Conservation (phyloP, 2,113 vertebrate species). For the Ginglymostoma cirratum region DNA sequence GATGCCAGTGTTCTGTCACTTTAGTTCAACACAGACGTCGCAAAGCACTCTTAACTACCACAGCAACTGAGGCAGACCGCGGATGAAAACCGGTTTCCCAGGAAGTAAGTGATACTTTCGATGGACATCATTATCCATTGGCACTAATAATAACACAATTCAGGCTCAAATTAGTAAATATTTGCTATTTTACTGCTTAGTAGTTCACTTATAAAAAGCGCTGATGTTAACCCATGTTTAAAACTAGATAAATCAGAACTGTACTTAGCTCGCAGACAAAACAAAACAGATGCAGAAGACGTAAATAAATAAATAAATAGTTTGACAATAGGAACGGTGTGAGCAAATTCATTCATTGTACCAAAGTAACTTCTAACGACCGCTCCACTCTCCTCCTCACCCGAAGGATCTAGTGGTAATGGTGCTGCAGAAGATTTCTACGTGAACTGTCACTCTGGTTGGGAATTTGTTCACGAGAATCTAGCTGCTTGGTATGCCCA, state of each 20-base stretch:
- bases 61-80: neutral
- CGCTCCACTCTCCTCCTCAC: neutral
- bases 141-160: neutral
- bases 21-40: neutral
- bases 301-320: too few relatives aligned
- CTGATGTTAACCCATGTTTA: neutral
- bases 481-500: neutral
- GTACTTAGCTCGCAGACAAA: neutral
- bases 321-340: neutral
- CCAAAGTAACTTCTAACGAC: neutral
- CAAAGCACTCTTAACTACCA: neutral
- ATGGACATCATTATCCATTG: neutral
- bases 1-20: neutral
- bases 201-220: neutral
- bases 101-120: constrained; percentile 22
- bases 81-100: neutral
- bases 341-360: neutral
- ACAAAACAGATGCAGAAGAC: neutral
- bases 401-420: neutral
- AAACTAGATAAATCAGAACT: neutral
- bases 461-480: neutral
- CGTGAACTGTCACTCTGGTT: neutral
- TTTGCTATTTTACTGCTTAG: neutral
- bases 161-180: neutral
- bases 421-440: neutral